Conservation (phyloP, 2,797 vertebrate species). For the Oreonectes daqikongensis region DNA sequence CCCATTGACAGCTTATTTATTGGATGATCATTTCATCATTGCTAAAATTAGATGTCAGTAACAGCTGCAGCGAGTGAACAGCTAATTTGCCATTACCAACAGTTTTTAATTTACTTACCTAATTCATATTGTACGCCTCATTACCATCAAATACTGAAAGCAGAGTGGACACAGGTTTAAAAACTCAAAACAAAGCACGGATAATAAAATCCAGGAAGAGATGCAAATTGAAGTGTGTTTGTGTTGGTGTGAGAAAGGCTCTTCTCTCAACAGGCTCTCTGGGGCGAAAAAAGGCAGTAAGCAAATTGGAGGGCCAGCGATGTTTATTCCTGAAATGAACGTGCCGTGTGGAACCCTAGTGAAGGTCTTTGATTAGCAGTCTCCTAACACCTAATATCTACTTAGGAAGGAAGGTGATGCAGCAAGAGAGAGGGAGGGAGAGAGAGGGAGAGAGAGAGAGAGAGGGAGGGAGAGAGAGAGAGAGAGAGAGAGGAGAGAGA, state of each 20-base stretch:
- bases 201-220: slow-evolving; percentile 24
- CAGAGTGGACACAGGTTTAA: slow-evolving; percentile 42
- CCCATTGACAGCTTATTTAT: slow-evolving; percentile 22
- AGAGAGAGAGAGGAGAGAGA: not conserved
- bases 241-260: slow-evolving; percentile 40
- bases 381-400: slow-evolving; percentile 19
- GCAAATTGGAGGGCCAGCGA: slow-evolving; percentile 35
- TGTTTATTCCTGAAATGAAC: slow-evolving; percentile 35
- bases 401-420: slow-evolving; percentile 5
- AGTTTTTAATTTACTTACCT: slow-evolving; percentile 39
- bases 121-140: slow-evolving; percentile 21
- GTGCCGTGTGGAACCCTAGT: not conserved
- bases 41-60: slow-evolving; percentile 32
- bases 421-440: slow-evolving; percentile 5
- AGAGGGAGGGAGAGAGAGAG: slow-evolving; percentile 14
- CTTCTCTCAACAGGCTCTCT: slow-evolving; percentile 25
- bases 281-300: slow-evolving; percentile 18
- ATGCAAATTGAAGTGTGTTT: slow-evolving; percentile 47
- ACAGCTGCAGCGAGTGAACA: slow-evolving; percentile 26
- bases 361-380: slow-evolving; percentile 40
- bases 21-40: not conserved
- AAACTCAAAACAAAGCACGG: slow-evolving; percentile 15
- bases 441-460: not conserved
- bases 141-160: slow-evolving; percentile 33
- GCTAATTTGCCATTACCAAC: slow-evolving; percentile 19